Evolutionary conservation across 2,888 invertebrate genomes (phyloP).

Genomic region (Arge pagana): DNA sequence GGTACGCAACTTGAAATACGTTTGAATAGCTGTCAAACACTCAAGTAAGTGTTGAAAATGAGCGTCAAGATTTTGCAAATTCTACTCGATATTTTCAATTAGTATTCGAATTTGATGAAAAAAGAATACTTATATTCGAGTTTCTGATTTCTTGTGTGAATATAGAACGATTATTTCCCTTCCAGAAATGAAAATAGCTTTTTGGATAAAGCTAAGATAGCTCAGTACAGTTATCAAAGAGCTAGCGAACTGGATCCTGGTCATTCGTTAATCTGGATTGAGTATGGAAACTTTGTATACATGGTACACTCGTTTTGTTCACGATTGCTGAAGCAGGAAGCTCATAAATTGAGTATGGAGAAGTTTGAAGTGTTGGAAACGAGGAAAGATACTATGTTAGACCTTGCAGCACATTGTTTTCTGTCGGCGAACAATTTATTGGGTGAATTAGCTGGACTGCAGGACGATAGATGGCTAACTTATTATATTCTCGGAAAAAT

Average conservation of each 20-base stretch:
- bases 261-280: slow-evolving; percentile 82
- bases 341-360: slow-evolving; percentile 75
- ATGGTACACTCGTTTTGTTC: slow-evolving; percentile 90
- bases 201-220: slow-evolving; percentile 71
- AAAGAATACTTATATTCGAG: slow-evolving; percentile 45
- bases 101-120: slow-evolving; percentile 18
- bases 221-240: slow-evolving; percentile 79
- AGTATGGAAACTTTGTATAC: slow-evolving; percentile 89
- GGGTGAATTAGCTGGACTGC: slow-evolving; percentile 63
- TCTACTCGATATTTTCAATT: slow-evolving; percentile 6
- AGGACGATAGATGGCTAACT: slow-evolving; percentile 89
- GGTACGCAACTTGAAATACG: slow-evolving; percentile 78
- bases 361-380: slow-evolving; percentile 74
- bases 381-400: slow-evolving; percentile 79
- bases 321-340: slow-evolving; percentile 80
- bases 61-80: no score
- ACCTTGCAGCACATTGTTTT: slow-evolving; percentile 80
- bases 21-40: slow-evolving; percentile 74
- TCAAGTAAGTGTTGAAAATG: slow-evolving; percentile 63
- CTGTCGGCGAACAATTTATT: slow-evolving; percentile 69
- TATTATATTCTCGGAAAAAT: slow-evolving; percentile 97
- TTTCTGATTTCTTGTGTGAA: slow-evolving; percentile 30
- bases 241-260: slow-evolving; percentile 77
- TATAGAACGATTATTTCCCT: slow-evolving; percentile 51
- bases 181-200: slow-evolving; percentile 66